These are phyloP conservation scores for Acanthornis magna DNA, from an alignment of 2,797 vertebrate genomes.

Conservation along the genomic window DNA sequence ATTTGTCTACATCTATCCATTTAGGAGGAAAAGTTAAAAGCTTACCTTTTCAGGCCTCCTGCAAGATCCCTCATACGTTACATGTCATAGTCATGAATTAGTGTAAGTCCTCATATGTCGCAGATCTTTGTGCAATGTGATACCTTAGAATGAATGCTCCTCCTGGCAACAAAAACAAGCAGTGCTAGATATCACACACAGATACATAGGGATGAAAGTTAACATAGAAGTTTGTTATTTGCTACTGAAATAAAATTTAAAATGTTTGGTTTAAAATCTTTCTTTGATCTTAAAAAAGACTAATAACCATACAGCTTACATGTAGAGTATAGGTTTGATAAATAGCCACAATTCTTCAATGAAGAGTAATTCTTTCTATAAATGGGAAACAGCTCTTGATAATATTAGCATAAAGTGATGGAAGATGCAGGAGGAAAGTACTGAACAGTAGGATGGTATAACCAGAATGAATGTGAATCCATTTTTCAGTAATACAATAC, in stretches of 20 bases:
- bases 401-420: neutral
- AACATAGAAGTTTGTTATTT: neutral
- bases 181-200: neutral
- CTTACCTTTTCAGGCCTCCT: neutral
- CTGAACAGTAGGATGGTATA: neutral
- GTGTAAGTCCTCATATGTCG: neutral
- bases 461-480: neutral
- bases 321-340: neutral
- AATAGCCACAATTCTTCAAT: neutral
- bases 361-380: neutral
- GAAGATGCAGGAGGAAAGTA: neutral
- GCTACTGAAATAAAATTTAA: neutral
- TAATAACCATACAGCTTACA: neutral
- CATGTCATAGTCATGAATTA: neutral
- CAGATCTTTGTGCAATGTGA: neutral
- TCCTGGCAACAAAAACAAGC: neutral
- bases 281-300: neutral
- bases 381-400: neutral
- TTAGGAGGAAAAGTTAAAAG: neutral
- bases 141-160: neutral
- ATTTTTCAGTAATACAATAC: neutral
- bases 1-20: neutral
- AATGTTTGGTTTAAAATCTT: neutral
- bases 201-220: neutral
- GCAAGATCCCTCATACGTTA: neutral